These are phyloP conservation scores for Notarius lentiginosus DNA, from an alignment of 2,113 vertebrate species.

Conservation along the genomic window DNA sequence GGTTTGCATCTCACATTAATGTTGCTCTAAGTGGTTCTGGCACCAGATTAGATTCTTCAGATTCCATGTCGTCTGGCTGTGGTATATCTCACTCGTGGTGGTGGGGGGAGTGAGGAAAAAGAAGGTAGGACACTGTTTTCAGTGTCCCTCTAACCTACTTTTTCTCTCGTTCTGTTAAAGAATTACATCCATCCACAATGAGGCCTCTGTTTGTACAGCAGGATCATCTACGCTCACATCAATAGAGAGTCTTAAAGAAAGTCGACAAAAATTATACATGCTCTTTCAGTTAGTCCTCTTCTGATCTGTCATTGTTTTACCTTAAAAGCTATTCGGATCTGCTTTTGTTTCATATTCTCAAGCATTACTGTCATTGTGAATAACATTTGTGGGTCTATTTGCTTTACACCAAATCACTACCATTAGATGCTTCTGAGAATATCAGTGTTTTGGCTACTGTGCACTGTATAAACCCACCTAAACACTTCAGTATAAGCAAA, in stretches of 20 bases:
- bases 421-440: background rate
- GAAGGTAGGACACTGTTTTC: conserved; percentile 35
- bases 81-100: conserved; percentile 24
- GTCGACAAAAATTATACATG: conserved; percentile 23
- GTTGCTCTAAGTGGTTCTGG: conserved; percentile 44
- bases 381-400: background rate
- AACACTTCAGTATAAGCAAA: background rate
- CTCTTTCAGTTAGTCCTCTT: background rate
- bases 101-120: background rate
- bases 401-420: background rate
- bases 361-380: background rate
- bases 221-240: conserved; percentile 14
- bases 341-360: background rate
- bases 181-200: conserved; percentile 50
- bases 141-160: conserved; percentile 27
- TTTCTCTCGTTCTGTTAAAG: conserved; percentile 41
- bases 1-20: conserved; percentile 32
- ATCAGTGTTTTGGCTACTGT: conserved; percentile 13
- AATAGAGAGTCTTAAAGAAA: conserved; percentile 31
- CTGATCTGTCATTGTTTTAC: background rate
- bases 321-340: background rate
- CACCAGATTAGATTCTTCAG: conserved; percentile 53
- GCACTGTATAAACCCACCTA: conserved; percentile 1
- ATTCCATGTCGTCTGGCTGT: conserved; percentile 50
- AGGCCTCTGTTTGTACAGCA: conserved; percentile 44